Evolutionary conservation across 2,113 vertebrate genomes (phyloP).

Genomic region (Austrofundulus limnaeus): DNA sequence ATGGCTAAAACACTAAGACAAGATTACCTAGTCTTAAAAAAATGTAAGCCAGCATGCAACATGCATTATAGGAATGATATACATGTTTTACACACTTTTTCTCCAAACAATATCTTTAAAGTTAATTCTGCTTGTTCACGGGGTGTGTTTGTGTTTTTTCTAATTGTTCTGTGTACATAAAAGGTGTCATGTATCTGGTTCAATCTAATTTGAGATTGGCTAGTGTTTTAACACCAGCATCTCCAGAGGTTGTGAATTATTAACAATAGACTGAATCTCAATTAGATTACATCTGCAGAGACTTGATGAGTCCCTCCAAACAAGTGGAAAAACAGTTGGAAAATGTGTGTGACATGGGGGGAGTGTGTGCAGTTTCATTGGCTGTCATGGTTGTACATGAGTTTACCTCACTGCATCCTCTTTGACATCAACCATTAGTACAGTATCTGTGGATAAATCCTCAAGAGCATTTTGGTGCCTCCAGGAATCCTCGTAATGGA

Average conservation of each 20-base stretch:
- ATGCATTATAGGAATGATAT: too few relatives aligned
- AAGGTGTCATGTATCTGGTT: slow-evolving; percentile 1
- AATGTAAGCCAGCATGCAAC: too few relatives aligned
- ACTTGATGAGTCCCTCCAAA: slow-evolving; percentile 49
- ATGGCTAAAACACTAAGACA: too few relatives aligned
- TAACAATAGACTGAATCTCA: slow-evolving; percentile 53
- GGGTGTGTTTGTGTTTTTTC: not conserved
- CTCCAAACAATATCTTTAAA: too few relatives aligned
- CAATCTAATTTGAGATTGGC: not conserved
- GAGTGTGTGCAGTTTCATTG: slow-evolving; percentile 1
- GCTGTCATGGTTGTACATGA: not conserved
- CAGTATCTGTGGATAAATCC: slow-evolving; percentile 38
- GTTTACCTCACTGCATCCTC: slow-evolving; percentile 16
- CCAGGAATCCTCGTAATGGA: slow-evolving; percentile 46
- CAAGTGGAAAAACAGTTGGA: slow-evolving; percentile 55
- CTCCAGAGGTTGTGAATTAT: slow-evolving; percentile 59
- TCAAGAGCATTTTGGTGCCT: slow-evolving; percentile 43
- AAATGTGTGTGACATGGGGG: slow-evolving; percentile 18
- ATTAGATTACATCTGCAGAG: slow-evolving; percentile 63
- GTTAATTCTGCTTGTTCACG: not conserved
- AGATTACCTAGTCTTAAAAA: too few relatives aligned
- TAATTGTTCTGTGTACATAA: not conserved
- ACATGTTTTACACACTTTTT: too few relatives aligned
- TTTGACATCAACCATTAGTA: slow-evolving; percentile 48
- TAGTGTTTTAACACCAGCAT: slow-evolving; percentile 32